These are phyloP conservation scores for Thelaira solivaga DNA, from an alignment of 2,888 invertebrate genomes.

Conservation along the genomic window DNA sequence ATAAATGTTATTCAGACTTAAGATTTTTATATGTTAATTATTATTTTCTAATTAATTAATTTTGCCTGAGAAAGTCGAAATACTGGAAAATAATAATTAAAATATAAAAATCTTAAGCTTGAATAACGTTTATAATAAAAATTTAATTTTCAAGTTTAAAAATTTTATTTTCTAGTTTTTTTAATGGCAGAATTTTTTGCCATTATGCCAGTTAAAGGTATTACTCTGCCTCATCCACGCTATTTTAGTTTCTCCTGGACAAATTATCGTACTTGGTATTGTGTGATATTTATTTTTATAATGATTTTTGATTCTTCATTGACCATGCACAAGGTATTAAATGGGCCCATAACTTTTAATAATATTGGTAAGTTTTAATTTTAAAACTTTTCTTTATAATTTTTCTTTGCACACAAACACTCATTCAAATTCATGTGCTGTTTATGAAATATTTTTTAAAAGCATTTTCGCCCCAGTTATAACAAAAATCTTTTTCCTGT, in stretches of 20 bases:
- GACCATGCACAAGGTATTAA: slow-evolving; percentile 68
- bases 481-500: no score
- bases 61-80: no score
- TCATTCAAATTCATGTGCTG: no score
- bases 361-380: slow-evolving; percentile 68
- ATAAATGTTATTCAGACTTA: no score
- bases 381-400: neutral
- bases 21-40: no score
- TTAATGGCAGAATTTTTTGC: slow-evolving; percentile 78
- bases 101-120: no score
- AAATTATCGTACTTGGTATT: slow-evolving; percentile 69
- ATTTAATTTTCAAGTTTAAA: neutral
- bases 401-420: neutral
- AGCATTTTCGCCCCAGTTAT: no score
- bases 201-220: slow-evolving; percentile 79
- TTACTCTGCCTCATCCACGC: slow-evolving; percentile 76
- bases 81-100: no score
- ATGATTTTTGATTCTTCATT: slow-evolving; percentile 65
- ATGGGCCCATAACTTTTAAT: slow-evolving; percentile 70
- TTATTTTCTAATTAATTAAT: no score
- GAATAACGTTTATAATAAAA: neutral
- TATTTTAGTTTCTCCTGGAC: slow-evolving; percentile 75
- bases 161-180: slow-evolving; percentile 69
- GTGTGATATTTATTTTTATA: slow-evolving; percentile 66
- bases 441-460: no score